These are phyloP conservation scores for Rhagonycha fulva DNA, from an alignment of 2,888 invertebrate species.

Conservation along the genomic window DNA sequence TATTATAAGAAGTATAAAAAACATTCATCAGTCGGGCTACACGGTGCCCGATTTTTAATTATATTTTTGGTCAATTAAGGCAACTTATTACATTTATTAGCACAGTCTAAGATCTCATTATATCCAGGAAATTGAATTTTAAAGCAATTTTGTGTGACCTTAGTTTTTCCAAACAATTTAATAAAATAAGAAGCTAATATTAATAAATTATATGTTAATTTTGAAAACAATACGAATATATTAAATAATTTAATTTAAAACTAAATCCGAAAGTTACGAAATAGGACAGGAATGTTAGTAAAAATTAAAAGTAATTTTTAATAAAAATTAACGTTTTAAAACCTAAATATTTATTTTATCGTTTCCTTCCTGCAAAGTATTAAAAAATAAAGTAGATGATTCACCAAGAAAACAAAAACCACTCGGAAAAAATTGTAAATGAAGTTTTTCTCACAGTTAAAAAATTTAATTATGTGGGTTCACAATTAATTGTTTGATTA, in stretches of 20 bases:
- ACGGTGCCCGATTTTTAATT: background rate
- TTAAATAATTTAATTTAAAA: background rate
- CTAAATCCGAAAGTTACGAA: background rate
- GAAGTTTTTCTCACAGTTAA: background rate
- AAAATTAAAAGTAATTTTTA: background rate
- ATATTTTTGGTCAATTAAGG: background rate
- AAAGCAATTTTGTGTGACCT: background rate
- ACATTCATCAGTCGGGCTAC: background rate
- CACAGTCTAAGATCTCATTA: background rate
- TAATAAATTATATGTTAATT: background rate
- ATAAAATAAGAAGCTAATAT: background rate
- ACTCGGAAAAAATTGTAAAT: background rate
- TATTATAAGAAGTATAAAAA: background rate
- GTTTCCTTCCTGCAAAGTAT: background rate
- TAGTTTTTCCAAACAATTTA: background rate
- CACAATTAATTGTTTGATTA: background rate
- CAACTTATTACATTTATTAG: background rate
- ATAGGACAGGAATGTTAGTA: background rate
- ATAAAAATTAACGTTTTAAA: background rate
- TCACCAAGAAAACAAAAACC: background rate
- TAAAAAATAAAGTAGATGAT: background rate
- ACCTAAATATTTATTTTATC: background rate
- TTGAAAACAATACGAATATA: background rate
- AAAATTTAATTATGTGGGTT: background rate
- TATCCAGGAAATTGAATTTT: background rate